Conservation (phyloP, 2,888 invertebrate genomes). For the Trissolcus brochymenae region DNA sequence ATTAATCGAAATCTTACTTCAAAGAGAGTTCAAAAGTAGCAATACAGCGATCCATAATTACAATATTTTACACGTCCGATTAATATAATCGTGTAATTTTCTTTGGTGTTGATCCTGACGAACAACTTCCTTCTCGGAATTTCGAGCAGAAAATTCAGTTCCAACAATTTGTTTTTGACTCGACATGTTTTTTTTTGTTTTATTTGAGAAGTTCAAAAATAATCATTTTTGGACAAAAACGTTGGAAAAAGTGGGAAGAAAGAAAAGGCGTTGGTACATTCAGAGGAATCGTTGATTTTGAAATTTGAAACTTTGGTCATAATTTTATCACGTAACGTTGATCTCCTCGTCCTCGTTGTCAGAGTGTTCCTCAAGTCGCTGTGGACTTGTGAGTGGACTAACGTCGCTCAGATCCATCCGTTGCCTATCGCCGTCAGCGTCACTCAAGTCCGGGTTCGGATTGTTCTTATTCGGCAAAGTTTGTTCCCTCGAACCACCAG, state of each 20-base stretch:
- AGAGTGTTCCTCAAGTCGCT: conserved; percentile 74
- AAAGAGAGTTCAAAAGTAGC: conserved; percentile 59
- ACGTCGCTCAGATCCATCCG: conserved; percentile 80
- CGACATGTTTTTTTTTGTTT: no score
- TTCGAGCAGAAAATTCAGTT: no score
- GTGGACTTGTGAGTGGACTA: conserved; percentile 72
- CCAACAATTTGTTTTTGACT: no score
- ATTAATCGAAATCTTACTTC: conserved; percentile 55
- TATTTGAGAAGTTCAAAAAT: no score
- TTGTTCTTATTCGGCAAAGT: conserved; percentile 97
- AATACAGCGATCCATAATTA: conserved; percentile 73
- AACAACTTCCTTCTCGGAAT: background rate
- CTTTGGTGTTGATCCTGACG: conserved; percentile 45
- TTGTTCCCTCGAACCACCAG: conserved; percentile 95
- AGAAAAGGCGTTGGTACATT: no score
- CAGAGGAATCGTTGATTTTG: no score
- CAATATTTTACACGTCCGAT: conserved; percentile 72
- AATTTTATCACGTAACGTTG: conserved; percentile 88
- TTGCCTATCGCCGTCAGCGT: conserved; percentile 89
- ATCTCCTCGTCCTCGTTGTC: conserved; percentile 86
- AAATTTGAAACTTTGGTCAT: conserved; percentile 12
- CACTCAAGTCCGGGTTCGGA: conserved; percentile 95
- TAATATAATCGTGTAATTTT: conserved; percentile 47
- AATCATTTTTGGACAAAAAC: no score
- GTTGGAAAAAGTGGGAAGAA: no score